A percentile compares a stretch with the other conserved stretches of the same genome.
Conservation (phyloP, 2,113 vertebrate genomes). For the Fulmarus glacialis region DNA sequence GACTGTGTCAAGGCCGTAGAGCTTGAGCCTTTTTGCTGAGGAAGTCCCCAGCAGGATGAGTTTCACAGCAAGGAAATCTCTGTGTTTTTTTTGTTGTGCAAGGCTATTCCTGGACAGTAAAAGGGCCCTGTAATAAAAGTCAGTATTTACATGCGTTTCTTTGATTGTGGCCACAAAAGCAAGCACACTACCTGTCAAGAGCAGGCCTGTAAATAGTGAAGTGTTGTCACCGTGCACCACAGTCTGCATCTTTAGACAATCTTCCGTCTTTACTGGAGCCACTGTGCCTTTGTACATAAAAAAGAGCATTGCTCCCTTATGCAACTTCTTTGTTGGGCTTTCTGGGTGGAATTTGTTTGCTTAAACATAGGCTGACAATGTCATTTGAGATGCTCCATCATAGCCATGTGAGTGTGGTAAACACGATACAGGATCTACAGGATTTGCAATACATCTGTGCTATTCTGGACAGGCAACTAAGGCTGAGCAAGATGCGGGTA, state of each 20-base stretch:
- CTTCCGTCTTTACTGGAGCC: background rate
- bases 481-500: fast-evolving
- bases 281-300: background rate
- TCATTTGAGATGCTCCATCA: background rate
- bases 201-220: background rate
- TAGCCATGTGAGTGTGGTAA: background rate
- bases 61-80: background rate
- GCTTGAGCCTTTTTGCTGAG: background rate
- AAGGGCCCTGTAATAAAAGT: background rate
- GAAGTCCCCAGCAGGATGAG: background rate
- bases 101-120: background rate
- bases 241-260: background rate
- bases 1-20: too few species aligned
- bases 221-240: background rate
- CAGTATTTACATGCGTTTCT: background rate
- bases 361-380: background rate
- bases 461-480: background rate
- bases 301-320: background rate
- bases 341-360: slow-evolving; percentile 22
- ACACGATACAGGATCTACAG: background rate
- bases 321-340: background rate
- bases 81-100: background rate
- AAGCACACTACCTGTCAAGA: background rate
- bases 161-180: background rate
- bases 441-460: background rate